These are phyloP conservation scores for Caenorhabditis japonica DNA, from an alignment of 2,888 invertebrate species.

Conservation along the genomic window DNA sequence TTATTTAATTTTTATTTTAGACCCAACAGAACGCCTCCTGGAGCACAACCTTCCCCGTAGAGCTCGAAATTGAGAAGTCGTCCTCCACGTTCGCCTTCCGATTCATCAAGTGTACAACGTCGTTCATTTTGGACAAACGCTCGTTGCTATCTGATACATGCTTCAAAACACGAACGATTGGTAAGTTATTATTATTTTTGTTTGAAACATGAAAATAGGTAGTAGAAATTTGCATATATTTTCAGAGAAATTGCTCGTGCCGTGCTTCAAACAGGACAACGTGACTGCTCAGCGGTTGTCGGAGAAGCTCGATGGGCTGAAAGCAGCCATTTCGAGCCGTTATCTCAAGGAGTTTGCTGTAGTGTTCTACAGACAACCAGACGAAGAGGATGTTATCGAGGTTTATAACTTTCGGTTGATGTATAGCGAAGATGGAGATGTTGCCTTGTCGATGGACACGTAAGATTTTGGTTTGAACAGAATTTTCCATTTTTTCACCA, in stretches of 20 bases:
- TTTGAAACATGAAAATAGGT: neutral
- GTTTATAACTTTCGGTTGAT: constrained; percentile 28
- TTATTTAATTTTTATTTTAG: too few species aligned
- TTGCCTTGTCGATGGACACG: constrained; percentile 20
- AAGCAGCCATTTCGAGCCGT: constrained; percentile 8
- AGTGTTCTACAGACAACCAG: constrained; percentile 29
- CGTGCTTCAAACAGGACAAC: constrained; percentile 13
- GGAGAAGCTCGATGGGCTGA: constrained; percentile 14
- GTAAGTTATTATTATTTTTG: constrained; percentile 3
- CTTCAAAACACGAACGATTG: constrained; percentile 25
- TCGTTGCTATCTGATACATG: constrained; percentile 12
- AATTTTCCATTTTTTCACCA: neutral
- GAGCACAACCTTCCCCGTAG: constrained; percentile 18
- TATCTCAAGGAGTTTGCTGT: constrained; percentile 38
- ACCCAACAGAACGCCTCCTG: too few species aligned
- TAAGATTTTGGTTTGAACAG: neutral
- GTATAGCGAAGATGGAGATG: constrained; percentile 21
- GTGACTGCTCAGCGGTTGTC: constrained; percentile 3
- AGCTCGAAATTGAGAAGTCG: constrained; percentile 1
- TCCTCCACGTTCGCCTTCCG: constrained; percentile 23
- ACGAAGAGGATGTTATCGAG: constrained; percentile 39
- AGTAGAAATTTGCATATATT: neutral
- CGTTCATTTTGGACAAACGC: constrained; percentile 42
- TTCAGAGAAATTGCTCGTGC: constrained; percentile 22
- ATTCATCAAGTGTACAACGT: constrained; percentile 14